A percentile compares a stretch with the other conserved stretches of the same genome.
Evolutionary conservation across 2,888 invertebrate species (phyloP).

Genomic region (Trissolcus japonicus): DNA sequence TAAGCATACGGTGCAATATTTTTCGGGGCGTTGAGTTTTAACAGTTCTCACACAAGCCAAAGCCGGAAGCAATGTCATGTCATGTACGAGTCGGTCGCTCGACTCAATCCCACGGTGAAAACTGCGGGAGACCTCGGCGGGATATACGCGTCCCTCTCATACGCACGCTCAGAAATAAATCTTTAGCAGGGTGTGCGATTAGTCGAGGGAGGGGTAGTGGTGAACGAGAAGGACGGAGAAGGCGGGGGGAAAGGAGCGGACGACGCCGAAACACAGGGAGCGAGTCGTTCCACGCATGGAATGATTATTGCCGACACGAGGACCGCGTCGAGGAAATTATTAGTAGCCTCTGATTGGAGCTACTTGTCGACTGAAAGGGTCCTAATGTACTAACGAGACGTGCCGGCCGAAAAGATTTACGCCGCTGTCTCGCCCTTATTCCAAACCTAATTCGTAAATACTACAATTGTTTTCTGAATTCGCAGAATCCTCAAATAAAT

Average conservation of each 20-base stretch:
- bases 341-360: slow-evolving; percentile 71
- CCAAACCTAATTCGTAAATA: slow-evolving; percentile 39
- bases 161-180: slow-evolving; percentile 71
- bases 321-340: slow-evolving; percentile 68
- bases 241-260: slow-evolving; percentile 13
- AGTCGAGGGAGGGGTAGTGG: slow-evolving; percentile 68
- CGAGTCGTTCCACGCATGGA: slow-evolving; percentile 58
- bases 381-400: slow-evolving; percentile 67
- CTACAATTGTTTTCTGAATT: slow-evolving; percentile 27
- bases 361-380: slow-evolving; percentile 65
- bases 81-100: slow-evolving; percentile 62
- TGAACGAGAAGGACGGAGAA: slow-evolving; percentile 35
- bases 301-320: slow-evolving; percentile 71
- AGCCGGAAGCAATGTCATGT: slow-evolving; percentile 68
- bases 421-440: slow-evolving; percentile 33
- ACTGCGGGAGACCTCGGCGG: slow-evolving; percentile 72
- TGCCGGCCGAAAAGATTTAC: slow-evolving; percentile 62
- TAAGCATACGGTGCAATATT: slow-evolving; percentile 37
- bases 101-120: slow-evolving; percentile 73
- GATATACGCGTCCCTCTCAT: slow-evolving; percentile 67
- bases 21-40: slow-evolving; percentile 49
- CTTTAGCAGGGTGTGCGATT: slow-evolving; percentile 73
- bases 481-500: background rate
- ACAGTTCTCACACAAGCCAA: slow-evolving; percentile 67
- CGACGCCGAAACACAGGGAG: slow-evolving; percentile 36